Evolutionary conservation across 2,888 invertebrate species (phyloP).

Genomic region (Parnassius apollo): DNA sequence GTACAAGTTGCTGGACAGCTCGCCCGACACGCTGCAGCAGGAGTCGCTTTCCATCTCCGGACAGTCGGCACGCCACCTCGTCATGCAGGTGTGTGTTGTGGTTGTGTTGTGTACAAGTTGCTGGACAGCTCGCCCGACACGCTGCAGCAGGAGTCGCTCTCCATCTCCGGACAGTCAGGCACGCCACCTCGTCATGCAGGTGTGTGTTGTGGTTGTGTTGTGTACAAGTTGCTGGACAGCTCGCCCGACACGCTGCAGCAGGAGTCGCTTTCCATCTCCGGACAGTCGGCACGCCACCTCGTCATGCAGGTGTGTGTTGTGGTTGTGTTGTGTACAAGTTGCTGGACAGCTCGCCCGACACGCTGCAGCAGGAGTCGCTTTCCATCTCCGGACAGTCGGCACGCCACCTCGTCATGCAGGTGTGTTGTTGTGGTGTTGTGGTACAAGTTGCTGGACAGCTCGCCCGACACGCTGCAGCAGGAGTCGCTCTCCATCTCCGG

Average conservation of each 20-base stretch:
- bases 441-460: slow-evolving; percentile 53
- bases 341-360: slow-evolving; percentile 51
- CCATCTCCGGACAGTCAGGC: slow-evolving; percentile 92
- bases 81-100: slow-evolving; percentile 78
- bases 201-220: slow-evolving; percentile 18
- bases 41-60: slow-evolving; percentile 91
- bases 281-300: slow-evolving; percentile 91
- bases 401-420: slow-evolving; percentile 87
- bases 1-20: slow-evolving; percentile 51
- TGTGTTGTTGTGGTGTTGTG: slow-evolving; percentile 19
- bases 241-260: slow-evolving; percentile 82
- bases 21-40: slow-evolving; percentile 84
- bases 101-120: slow-evolving; percentile 34
- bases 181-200: slow-evolving; percentile 87
- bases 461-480: slow-evolving; percentile 84
- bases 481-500: slow-evolving; percentile 91
- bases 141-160: slow-evolving; percentile 92
- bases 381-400: slow-evolving; percentile 92
- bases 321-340: slow-evolving; percentile 32
- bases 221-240: slow-evolving; percentile 51
- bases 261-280: slow-evolving; percentile 91
- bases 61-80: slow-evolving; percentile 89
- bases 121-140: slow-evolving; percentile 51
- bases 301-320: slow-evolving; percentile 78
- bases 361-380: slow-evolving; percentile 91